These are phyloP conservation scores for Aurelia aurita DNA, from an alignment of 30 jellyfish, hydroid and myxozoan species.

Conservation along the genomic window DNA sequence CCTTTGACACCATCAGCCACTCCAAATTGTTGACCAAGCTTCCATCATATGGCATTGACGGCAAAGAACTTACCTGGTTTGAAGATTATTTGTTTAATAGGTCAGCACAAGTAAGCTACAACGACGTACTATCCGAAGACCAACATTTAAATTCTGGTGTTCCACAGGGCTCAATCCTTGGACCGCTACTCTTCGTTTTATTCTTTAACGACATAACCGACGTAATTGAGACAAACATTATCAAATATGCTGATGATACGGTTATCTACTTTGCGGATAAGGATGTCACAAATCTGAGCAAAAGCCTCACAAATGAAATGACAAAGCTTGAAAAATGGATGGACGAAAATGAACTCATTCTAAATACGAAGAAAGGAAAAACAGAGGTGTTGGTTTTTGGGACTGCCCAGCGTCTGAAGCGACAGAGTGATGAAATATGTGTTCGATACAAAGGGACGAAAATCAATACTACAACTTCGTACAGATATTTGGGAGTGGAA, in stretches of 20 bases:
- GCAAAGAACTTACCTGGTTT: too few relatives aligned
- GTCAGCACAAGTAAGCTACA: conserved; percentile 39
- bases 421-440: conserved; percentile 48
- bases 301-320: conserved; percentile 8
- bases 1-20: too few relatives aligned
- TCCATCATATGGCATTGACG: too few relatives aligned
- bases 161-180: too few relatives aligned
- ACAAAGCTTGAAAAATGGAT: too few relatives aligned
- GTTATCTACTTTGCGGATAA: too few relatives aligned
- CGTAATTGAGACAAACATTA: too few relatives aligned
- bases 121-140: conserved; percentile 25
- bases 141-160: conserved; percentile 44
- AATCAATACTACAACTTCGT: conserved; percentile 19
- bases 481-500: too few relatives aligned
- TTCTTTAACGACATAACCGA: too few relatives aligned
- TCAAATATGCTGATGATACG: conserved; percentile 56
- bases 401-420: conserved; percentile 17
- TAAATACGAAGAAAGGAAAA: too few relatives aligned
- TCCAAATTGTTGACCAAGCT: conserved; percentile 12
- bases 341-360: conserved; percentile 15
- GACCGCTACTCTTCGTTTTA: too few relatives aligned
- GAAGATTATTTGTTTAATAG: conserved; percentile 62
- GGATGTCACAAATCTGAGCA: conserved; percentile 33
- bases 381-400: conserved; percentile 32
- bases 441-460: conserved; percentile 43